A percentile compares a stretch with the other conserved stretches of the same genome.
Evolutionary conservation across 2,888 invertebrate species (phyloP).

Genomic region (Pandemis cinnamomeana): DNA sequence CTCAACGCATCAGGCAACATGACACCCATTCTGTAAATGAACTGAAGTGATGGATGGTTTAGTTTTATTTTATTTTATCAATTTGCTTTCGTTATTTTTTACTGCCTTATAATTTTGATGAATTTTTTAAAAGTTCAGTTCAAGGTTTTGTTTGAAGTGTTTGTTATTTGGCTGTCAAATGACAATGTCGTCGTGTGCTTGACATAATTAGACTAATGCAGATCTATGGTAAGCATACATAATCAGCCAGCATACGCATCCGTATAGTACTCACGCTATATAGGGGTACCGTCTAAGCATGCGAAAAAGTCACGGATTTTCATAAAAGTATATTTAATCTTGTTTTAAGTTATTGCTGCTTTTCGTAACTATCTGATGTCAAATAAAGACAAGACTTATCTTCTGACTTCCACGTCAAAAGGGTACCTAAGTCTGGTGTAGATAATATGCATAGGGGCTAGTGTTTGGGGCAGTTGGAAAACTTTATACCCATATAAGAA

Average conservation of each 20-base stretch:
- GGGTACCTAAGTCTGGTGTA: too few relatives aligned
- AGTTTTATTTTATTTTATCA: neutral
- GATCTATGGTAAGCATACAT: neutral
- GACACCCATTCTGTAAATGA: constrained; percentile 51
- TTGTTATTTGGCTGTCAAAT: neutral
- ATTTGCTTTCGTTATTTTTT: neutral
- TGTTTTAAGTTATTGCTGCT: too few relatives aligned
- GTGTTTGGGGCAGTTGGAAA: too few relatives aligned
- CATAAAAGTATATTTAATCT: too few relatives aligned
- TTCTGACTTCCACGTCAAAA: too few relatives aligned
- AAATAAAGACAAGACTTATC: too few relatives aligned
- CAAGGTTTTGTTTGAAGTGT: neutral
- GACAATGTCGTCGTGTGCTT: neutral
- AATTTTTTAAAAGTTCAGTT: neutral
- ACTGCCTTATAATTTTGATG: neutral
- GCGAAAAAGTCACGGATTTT: too few relatives aligned
- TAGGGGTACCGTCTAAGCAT: too few relatives aligned
- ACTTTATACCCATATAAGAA: too few relatives aligned
- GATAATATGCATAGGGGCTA: too few relatives aligned
- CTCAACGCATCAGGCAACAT: constrained; percentile 44
- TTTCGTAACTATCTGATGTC: too few relatives aligned
- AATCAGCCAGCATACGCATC: neutral
- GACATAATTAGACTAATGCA: neutral
- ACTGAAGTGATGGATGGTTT: neutral
- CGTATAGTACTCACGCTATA: too few relatives aligned